phyloP scores from a whole-genome alignment of 2,113 vertebrate genomes.

The Jacana jacana region DNA sequence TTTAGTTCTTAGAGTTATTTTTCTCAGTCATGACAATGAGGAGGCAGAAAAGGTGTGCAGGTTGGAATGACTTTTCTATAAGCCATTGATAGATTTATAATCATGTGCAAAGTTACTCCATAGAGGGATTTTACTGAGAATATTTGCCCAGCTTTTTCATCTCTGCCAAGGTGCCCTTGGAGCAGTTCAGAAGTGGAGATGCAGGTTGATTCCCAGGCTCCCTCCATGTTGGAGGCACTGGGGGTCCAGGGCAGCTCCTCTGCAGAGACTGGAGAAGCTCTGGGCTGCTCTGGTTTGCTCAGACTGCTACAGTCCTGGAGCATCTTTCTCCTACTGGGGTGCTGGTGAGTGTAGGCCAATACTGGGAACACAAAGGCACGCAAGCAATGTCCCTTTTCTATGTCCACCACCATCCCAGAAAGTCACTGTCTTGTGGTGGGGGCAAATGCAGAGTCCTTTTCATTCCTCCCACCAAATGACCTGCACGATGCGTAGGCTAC shows the following conservation, averaged over 20 bases:
- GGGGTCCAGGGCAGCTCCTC: neutral
- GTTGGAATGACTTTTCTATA: slow-evolving; percentile 46
- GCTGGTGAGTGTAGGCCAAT: neutral
- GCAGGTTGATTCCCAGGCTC: neutral
- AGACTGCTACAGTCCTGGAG: neutral
- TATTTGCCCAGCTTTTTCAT: neutral
- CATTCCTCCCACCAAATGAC: neutral
- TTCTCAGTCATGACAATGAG: slow-evolving; percentile 27
- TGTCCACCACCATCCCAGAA: neutral
- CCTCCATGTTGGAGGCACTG: neutral
- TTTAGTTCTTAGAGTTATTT: slow-evolving; percentile 56
- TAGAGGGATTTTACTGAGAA: neutral
- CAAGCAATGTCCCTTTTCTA: neutral
- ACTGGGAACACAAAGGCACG: accelerated
- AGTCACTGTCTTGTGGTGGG: accelerated
- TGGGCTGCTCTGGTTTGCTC: neutral
- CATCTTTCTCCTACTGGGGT: accelerated
- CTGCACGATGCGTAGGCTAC: neutral
- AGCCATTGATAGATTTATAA: neutral
- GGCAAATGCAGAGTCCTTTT: neutral
- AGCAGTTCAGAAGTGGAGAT: neutral
- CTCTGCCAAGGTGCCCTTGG: neutral
- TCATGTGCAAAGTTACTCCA: neutral
- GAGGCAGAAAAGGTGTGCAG: neutral
- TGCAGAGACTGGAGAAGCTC: no score